phyloP scores from a whole-genome alignment of 2,113 vertebrate genomes.

The Chloebia gouldiae region DNA sequence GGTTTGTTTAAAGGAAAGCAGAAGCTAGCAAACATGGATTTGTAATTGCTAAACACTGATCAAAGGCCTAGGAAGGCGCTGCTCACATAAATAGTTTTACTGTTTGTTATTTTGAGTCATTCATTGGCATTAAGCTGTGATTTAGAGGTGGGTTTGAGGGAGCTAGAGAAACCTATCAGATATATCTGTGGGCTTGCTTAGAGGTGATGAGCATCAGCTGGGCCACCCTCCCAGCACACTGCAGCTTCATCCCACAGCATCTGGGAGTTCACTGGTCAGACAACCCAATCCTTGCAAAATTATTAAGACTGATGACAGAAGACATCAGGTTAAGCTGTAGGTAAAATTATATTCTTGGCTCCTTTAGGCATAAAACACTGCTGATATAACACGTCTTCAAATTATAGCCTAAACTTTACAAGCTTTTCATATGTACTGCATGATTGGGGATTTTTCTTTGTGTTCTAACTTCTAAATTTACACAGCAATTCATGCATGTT shows the following conservation, averaged over 20 bases:
- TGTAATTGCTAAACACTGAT: not conserved
- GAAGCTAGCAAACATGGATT: not conserved
- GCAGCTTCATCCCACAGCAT: not conserved
- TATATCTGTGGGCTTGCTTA: not conserved
- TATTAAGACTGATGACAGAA: not conserved
- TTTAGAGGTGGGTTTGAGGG: not conserved
- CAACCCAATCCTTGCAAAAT: not conserved
- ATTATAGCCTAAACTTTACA: not conserved
- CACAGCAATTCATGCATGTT: not conserved
- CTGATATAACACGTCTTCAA: not conserved
- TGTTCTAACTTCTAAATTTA: not conserved
- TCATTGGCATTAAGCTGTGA: not conserved
- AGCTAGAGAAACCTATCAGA: not conserved
- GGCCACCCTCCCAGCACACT: not conserved
- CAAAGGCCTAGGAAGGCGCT: not conserved
- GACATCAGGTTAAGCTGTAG: not conserved
- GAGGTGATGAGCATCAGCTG: not conserved
- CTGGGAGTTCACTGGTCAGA: not conserved
- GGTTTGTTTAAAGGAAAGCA: not conserved
- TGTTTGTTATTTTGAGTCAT: not conserved
- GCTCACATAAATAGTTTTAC: not conserved
- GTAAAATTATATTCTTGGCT: not conserved
- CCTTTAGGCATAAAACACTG: not conserved
- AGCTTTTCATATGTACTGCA: not conserved
- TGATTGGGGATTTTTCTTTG: rapidly evolving